Percentiles rank a stretch among this genome's conserved stretches.
phyloP scores from a whole-genome alignment of 1,140 invertebrate species.

The Pteromalus puparum region DNA sequence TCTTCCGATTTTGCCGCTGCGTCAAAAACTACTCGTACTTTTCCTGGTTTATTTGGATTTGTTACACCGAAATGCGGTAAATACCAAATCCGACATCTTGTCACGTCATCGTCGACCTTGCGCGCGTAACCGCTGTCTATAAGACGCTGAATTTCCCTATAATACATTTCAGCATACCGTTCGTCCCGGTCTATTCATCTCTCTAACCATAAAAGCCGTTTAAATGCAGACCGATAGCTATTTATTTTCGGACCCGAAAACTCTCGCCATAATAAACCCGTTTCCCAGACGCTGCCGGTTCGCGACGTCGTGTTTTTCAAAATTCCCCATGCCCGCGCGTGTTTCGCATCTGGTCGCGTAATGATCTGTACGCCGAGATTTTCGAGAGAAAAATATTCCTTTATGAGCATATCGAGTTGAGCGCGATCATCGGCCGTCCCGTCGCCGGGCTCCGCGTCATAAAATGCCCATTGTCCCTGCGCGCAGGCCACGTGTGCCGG shows the following conservation, averaged over 20 bases:
- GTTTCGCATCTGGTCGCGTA: neutral
- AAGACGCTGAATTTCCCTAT: slow-evolving; percentile 48
- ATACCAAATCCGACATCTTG: slow-evolving; percentile 42
- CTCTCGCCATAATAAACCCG: slow-evolving; percentile 54
- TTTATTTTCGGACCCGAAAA: neutral
- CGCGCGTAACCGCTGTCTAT: slow-evolving; percentile 52
- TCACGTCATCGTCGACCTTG: neutral
- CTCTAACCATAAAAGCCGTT: slow-evolving; percentile 44
- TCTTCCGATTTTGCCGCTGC: slow-evolving; percentile 53
- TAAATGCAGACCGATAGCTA: slow-evolving; percentile 24
- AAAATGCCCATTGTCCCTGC: too few species aligned
- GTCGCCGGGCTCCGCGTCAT: too few species aligned
- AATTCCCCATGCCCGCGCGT: neutral
- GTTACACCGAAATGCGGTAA: slow-evolving; percentile 60
- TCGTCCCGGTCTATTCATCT: slow-evolving; percentile 44
- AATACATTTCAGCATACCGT: neutral
- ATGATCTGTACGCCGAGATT: neutral
- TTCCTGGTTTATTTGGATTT: slow-evolving; percentile 59
- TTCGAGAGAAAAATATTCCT: slow-evolving; percentile 18
- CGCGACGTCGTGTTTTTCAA: neutral
- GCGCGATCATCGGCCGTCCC: neutral
- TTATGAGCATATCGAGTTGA: neutral
- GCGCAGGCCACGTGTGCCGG: too few species aligned
- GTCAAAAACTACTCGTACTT: too few species aligned
- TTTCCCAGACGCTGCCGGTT: slow-evolving; percentile 44